These are phyloP conservation scores for Porites cylindrica DNA, from an alignment of 92 coral and sea anemone species.

Conservation along the genomic window DNA sequence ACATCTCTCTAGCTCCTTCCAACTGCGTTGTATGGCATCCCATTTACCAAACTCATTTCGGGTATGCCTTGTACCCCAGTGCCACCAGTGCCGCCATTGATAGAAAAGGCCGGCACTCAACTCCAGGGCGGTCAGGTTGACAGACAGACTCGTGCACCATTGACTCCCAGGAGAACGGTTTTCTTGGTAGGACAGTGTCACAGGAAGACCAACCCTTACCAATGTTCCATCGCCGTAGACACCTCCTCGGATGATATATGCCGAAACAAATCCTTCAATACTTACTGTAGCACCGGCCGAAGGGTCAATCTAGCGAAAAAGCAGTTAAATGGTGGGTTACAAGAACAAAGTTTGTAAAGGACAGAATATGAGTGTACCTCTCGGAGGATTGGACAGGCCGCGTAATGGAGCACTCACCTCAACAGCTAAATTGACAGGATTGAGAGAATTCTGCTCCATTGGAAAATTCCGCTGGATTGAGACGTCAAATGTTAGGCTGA, in stretches of 20 bases:
- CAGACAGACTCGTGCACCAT: conserved; percentile 16
- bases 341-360: too few relatives aligned
- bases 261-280: not conserved
- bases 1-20: not conserved
- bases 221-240: conserved; percentile 29
- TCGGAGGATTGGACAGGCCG: not conserved
- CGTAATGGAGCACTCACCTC: not conserved
- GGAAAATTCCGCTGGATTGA: too few relatives aligned
- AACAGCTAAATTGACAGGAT: too few relatives aligned
- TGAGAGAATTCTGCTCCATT: too few relatives aligned
- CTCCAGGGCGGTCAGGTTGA: not conserved
- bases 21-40: not conserved
- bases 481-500: too few relatives aligned
- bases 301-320: not conserved
- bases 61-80: not conserved
- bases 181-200: conserved; percentile 27
- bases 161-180: not conserved
- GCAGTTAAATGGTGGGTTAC: too few relatives aligned
- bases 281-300: not conserved
- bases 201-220: conserved; percentile 28
- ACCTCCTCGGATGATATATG: conserved; percentile 1
- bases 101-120: not conserved
- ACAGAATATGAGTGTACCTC: too few relatives aligned
- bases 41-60: not conserved
- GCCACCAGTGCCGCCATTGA: not conserved